Conservation (phyloP, 1,140 invertebrate genomes). For the Cyphomyrmex costatus region DNA sequence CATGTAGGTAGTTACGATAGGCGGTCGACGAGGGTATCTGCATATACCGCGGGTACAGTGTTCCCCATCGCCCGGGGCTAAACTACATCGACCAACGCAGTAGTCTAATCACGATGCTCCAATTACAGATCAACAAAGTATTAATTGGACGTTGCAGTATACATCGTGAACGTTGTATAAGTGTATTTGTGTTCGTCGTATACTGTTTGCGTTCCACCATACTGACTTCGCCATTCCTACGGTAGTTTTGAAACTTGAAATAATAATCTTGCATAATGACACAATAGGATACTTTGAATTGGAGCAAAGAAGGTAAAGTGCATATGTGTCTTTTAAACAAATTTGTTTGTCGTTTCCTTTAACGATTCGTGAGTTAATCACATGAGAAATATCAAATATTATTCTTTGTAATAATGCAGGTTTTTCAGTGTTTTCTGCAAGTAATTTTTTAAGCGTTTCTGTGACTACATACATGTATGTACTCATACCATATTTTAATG, state of each 20-base stretch:
- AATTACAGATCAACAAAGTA: constrained; percentile 60
- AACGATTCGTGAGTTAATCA: background rate
- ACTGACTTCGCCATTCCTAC: background rate
- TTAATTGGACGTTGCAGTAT: constrained; percentile 61
- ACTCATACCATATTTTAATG: background rate
- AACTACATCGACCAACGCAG: constrained; percentile 46
- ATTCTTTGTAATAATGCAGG: background rate
- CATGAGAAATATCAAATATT: background rate
- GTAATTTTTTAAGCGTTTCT: constrained; percentile 1
- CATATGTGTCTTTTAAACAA: background rate
- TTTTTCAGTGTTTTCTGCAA: no score
- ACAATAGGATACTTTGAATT: background rate
- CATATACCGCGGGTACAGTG: constrained; percentile 27
- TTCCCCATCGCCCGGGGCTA: constrained; percentile 17
- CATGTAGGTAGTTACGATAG: constrained; percentile 58
- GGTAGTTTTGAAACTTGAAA: constrained; percentile 13
- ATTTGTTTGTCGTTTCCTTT: background rate
- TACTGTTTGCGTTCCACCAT: constrained; percentile 11
- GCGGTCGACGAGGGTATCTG: constrained; percentile 38
- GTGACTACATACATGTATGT: background rate
- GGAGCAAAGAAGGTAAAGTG: background rate
- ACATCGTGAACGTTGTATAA: background rate
- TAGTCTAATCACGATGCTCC: constrained; percentile 65
- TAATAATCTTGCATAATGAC: background rate
- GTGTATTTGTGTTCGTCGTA: constrained; percentile 31